phyloP scores from a whole-genome alignment of 92 coral and sea anemone species.

The Desmophyllum pertusum region DNA sequence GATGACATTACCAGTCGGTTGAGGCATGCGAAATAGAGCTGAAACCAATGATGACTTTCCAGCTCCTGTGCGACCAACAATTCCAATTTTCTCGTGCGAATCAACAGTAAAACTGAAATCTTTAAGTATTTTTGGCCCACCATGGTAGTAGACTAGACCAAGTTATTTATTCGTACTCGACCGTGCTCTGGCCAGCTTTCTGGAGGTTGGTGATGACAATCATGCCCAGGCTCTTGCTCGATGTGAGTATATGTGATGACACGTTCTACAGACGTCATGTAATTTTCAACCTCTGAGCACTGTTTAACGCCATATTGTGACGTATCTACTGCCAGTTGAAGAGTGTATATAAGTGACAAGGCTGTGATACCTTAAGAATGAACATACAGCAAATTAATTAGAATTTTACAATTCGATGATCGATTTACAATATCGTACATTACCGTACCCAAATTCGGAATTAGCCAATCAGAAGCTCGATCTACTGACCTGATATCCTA shows the following conservation, averaged over 20 bases:
- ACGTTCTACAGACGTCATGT: constrained; percentile 75
- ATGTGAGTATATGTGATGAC: constrained; percentile 51
- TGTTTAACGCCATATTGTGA: constrained; percentile 64
- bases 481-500: no score
- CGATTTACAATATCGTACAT: no score
- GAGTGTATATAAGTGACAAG: constrained; percentile 58
- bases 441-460: no score
- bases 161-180: constrained; percentile 43
- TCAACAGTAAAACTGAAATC: constrained; percentile 45
- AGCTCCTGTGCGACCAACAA: constrained; percentile 80
- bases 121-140: constrained; percentile 53
- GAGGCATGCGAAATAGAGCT: constrained; percentile 78
- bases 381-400: constrained; percentile 44
- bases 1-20: constrained; percentile 57
- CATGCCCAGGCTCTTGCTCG: constrained; percentile 72
- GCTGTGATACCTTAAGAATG: constrained; percentile 53
- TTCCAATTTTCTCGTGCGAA: constrained; percentile 79
- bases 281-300: constrained; percentile 63
- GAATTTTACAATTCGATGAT: no score
- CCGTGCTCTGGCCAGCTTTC: constrained; percentile 77
- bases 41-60: constrained; percentile 70
- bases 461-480: no score
- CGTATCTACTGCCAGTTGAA: constrained; percentile 70
- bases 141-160: constrained; percentile 53
- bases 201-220: constrained; percentile 58